Percentiles rank a stretch among this genome's conserved stretches.
These are phyloP conservation scores for Drosophila borborema DNA, from an alignment of 2,888 invertebrate genomes.

Conservation along the genomic window DNA sequence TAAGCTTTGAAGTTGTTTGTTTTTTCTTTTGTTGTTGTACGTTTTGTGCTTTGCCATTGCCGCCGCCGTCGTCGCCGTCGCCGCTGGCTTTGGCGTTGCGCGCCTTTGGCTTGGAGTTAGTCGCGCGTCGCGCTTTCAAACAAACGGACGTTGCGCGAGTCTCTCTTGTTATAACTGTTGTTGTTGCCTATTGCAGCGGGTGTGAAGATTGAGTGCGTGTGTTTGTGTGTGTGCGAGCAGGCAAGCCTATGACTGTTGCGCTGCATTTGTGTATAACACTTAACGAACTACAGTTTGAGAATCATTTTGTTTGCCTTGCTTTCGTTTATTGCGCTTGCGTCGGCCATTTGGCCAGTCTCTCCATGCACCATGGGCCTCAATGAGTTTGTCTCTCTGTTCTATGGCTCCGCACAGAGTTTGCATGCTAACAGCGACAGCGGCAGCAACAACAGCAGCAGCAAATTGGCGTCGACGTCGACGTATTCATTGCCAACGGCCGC, in stretches of 20 bases:
- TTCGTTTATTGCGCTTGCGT: conserved; percentile 52
- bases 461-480: conserved; percentile 67
- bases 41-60: conserved; percentile 28
- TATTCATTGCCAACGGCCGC: conserved; percentile 73
- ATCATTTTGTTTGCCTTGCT: conserved; percentile 25
- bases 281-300: conserved; percentile 50
- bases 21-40: conserved; percentile 20
- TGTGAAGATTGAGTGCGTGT: conserved; percentile 3
- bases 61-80: conserved; percentile 12
- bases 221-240: conserved; percentile 4
- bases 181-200: neutral
- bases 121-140: conserved; percentile 72
- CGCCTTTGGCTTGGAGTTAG: conserved; percentile 64
- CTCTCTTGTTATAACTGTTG: conserved; percentile 7
- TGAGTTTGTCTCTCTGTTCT: conserved; percentile 85
- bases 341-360: conserved; percentile 7
- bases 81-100: conserved; percentile 43
- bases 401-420: conserved; percentile 83
- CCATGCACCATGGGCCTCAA: conserved; percentile 82
- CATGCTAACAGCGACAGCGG: conserved; percentile 41
- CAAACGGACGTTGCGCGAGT: conserved; percentile 62
- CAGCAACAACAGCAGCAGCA: conserved; percentile 40
- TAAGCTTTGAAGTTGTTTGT: conserved; percentile 52
- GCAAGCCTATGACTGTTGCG: conserved; percentile 19
- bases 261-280: conserved; percentile 56